Evolutionary conservation across 2,888 invertebrate species (phyloP), one percentile per base, ranked within the genome.

Genomic region (Caenorhabditis imperialis): DNA sequence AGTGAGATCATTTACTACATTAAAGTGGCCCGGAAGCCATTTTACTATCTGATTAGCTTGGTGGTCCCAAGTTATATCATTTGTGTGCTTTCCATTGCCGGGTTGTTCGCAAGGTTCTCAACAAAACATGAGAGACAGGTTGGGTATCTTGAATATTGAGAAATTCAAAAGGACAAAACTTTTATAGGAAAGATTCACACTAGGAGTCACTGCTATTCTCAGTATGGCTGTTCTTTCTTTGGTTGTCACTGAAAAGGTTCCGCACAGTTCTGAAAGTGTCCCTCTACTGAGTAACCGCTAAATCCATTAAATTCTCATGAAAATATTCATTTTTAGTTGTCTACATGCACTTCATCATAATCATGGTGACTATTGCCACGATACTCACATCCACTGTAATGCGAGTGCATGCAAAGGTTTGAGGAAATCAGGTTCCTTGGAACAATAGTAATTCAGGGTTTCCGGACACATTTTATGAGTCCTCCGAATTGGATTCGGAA

Each of bases 231-330:
- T 85, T 1, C 58, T 84, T 6, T 83, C 83, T 1, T 55, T 84
- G 8, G 85, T 85, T 1, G 85, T 85, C 12, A 81, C 83, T 1
- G 85, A 85, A 58, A 85, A 85, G 62, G 84, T 85, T 10, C 85
- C 85, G 2, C 85, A 85, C 54, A 81, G 81, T 35, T 84, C 83
- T 3, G 79, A 81, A 48, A 79, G 81, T 38, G 81, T 85, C 2
- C 85, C 85, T 1, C 47, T 82, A 2, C 51, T 85, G n/a, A 76
- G 83, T 83, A 25, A 60, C 67, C 37, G 30, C 35, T 10, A n/a
- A n/a, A n/a, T n/a, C n/a, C n/a, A n/a, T n/a, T n/a, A n/a, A n/a
- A n/a, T 42, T 10, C 1, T 30, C 10, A 7, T 30, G 30, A 14
- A 40, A 40, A 22, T 53, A 1, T 3, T 3, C 7, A 23, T 7